These are phyloP conservation scores for Gymnarchus niloticus DNA, from an alignment of 2,113 vertebrate genomes.

Conservation along the genomic window DNA sequence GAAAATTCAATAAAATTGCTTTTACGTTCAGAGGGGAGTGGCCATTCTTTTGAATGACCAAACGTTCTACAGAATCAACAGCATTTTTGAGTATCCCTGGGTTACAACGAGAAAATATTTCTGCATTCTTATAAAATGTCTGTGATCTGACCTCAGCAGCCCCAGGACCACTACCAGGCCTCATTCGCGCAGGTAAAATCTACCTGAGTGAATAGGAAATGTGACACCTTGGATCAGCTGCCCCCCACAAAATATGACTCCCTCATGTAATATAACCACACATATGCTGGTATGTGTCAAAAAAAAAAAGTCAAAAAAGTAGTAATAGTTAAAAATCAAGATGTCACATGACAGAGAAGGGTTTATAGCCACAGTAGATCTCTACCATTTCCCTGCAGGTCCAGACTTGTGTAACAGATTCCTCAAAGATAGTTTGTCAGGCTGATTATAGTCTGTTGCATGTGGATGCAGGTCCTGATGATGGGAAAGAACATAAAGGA, in stretches of 20 bases:
- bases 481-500: background rate
- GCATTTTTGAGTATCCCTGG: too few species aligned
- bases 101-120: background rate
- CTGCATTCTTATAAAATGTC: background rate
- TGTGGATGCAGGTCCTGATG: background rate
- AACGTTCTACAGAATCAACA: too few species aligned
- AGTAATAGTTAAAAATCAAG: constrained; percentile 4
- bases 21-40: background rate
- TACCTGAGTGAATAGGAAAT: background rate
- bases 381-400: background rate
- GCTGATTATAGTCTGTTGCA: background rate
- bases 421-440: background rate
- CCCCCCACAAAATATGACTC: background rate
- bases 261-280: constrained; percentile 7
- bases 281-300: background rate
- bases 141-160: background rate
- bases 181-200: background rate
- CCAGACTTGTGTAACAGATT: background rate
- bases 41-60: background rate
- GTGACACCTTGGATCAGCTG: background rate
- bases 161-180: background rate
- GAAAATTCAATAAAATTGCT: too few species aligned
- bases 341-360: background rate
- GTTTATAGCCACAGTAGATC: background rate
- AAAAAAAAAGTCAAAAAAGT: background rate